A percentile compares a stretch with the other conserved stretches of the same genome.
phyloP scores from a whole-genome alignment of 1,140 invertebrate species.

The Neodiprion lecontei region DNA sequence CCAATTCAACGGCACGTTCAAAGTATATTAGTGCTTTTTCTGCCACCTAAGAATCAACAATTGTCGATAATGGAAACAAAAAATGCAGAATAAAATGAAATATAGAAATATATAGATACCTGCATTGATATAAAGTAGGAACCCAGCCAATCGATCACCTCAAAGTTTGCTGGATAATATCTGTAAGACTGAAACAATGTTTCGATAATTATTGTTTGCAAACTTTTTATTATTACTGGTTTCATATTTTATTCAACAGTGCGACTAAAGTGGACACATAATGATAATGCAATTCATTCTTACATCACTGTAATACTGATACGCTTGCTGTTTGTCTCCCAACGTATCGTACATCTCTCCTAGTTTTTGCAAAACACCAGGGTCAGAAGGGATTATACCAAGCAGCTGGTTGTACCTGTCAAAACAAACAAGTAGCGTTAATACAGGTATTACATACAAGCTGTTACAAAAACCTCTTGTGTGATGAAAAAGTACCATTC shows the following conservation, averaged over 20 bases:
- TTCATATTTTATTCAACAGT: slow-evolving; percentile 12
- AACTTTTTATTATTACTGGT: slow-evolving; percentile 21
- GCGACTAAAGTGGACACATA: slow-evolving; percentile 9
- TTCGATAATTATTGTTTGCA: not conserved
- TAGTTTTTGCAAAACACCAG: slow-evolving; percentile 81
- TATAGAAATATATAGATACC: slow-evolving; percentile 51
- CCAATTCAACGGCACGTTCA: slow-evolving; percentile 85
- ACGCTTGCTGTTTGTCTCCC: slow-evolving; percentile 90
- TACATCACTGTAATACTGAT: slow-evolving; percentile 91
- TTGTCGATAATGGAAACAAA: slow-evolving; percentile 9
- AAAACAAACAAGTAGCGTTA: slow-evolving; percentile 17
- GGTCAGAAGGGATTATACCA: slow-evolving; percentile 84
- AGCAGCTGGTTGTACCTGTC: slow-evolving; percentile 84
- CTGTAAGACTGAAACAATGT: slow-evolving; percentile 74
- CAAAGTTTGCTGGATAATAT: slow-evolving; percentile 88
- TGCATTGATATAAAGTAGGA: slow-evolving; percentile 92
- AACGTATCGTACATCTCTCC: slow-evolving; percentile 85
- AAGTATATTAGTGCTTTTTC: slow-evolving; percentile 92
- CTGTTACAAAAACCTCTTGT: not conserved
- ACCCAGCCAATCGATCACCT: slow-evolving; percentile 90
- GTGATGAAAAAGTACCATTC: slow-evolving; percentile 65
- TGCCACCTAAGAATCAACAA: slow-evolving; percentile 58
- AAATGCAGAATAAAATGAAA: slow-evolving; percentile 3
- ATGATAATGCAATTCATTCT: slow-evolving; percentile 40
- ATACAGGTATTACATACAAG: slow-evolving; percentile 10